Percentiles rank a stretch among this genome's conserved stretches.
Evolutionary conservation across 2,113 vertebrate species (phyloP).

Genomic region (Silurus asotus): DNA sequence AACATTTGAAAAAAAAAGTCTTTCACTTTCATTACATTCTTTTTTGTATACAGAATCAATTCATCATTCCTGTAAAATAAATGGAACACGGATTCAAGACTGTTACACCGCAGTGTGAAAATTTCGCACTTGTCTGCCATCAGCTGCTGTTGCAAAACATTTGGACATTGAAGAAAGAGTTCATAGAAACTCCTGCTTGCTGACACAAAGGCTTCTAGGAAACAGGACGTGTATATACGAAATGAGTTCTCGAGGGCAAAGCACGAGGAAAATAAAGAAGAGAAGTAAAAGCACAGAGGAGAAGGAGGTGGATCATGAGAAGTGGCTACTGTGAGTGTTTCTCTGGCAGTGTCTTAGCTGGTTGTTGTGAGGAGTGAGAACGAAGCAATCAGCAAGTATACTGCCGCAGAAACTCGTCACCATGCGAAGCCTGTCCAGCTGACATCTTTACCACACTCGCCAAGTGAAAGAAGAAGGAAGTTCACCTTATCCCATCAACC

Average conservation of each 20-base stretch:
- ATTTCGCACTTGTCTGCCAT: background rate
- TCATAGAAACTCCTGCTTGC: slow-evolving; percentile 10
- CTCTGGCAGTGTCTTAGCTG: slow-evolving; percentile 99
- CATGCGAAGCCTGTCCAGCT: slow-evolving; percentile 65
- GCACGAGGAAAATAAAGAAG: slow-evolving; percentile 11
- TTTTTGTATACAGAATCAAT: slow-evolving; percentile 29
- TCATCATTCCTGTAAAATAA: slow-evolving; percentile 8
- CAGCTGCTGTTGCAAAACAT: background rate
- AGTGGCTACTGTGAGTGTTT: slow-evolving; percentile 92
- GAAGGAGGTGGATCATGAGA: slow-evolving; percentile 30
- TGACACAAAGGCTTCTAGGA: background rate
- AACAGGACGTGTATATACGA: background rate
- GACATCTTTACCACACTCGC: background rate
- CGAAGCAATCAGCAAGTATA: slow-evolving; percentile 99
- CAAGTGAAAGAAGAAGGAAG: background rate
- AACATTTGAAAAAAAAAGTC: background rate
- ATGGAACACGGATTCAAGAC: slow-evolving; percentile 18
- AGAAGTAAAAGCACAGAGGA: slow-evolving; percentile 14
- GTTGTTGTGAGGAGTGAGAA: slow-evolving; percentile 95
- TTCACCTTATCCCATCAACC: background rate
- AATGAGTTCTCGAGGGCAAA: slow-evolving; percentile 1
- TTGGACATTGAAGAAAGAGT: slow-evolving; percentile 26
- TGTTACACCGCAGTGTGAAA: slow-evolving; percentile 20
- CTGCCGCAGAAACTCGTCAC: slow-evolving; percentile 99
- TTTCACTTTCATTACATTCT: background rate